These are phyloP conservation scores for Palythoa caribaeorum DNA, from an alignment of 92 coral and sea anemone species.

Conservation along the genomic window DNA sequence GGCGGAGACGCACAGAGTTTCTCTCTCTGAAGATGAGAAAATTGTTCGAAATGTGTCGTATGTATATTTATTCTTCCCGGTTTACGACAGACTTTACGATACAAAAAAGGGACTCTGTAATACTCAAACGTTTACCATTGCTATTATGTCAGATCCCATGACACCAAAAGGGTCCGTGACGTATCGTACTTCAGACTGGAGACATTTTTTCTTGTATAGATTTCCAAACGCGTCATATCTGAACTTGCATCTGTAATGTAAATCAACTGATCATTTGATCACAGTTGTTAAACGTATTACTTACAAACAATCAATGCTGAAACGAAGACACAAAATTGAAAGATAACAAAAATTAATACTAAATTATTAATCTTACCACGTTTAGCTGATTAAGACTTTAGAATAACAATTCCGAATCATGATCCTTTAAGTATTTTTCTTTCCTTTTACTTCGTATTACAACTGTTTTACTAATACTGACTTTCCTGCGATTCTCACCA, in stretches of 20 bases:
- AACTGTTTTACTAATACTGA: too few species aligned
- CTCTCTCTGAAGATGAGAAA: not conserved
- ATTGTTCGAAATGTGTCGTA: too few species aligned
- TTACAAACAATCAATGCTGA: too few species aligned
- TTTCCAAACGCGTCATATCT: constrained; percentile 77
- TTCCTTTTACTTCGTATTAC: too few species aligned
- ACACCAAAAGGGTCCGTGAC: constrained; percentile 77
- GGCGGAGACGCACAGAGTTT: not conserved
- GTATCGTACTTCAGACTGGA: constrained; percentile 68
- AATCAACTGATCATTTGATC: not conserved
- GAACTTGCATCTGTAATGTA: constrained; percentile 58
- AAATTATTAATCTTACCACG: too few species aligned
- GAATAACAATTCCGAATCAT: too few species aligned
- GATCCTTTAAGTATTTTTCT: too few species aligned
- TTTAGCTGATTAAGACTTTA: too few species aligned
- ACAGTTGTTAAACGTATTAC: not conserved
- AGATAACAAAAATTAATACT: too few species aligned
- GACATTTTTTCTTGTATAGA: constrained; percentile 77
- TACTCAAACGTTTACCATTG: constrained; percentile 52
- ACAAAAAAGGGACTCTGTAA: too few species aligned
- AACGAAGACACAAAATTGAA: too few species aligned
- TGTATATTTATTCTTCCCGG: not conserved
- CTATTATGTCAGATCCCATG: constrained; percentile 70
- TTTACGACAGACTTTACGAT: not conserved
- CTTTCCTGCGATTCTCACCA: too few species aligned